Evolutionary conservation across 2,888 invertebrate species (phyloP), one percentile per base, ranked within the genome.

Genomic region (Epiblema foenella): DNA sequence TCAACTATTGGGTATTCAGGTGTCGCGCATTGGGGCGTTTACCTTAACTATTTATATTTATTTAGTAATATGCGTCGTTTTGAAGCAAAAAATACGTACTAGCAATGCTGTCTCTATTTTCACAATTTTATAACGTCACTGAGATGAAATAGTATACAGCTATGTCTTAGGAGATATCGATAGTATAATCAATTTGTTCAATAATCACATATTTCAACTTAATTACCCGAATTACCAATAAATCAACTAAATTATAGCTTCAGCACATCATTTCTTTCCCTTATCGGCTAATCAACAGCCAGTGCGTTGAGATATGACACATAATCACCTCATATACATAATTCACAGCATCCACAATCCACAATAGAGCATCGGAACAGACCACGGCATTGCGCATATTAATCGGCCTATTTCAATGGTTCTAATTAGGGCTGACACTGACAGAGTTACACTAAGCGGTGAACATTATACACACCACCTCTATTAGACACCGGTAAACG

Each of bases 351-450:
- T 80, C 85, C 86, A 88, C 87, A 89, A 24, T 24, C n/a, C n/a
- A n/a, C n/a, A 24, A 88, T 86, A 80, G 87, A 86, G 83, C 89
- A 87, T 86, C 87, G 85, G 82, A 80, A 86, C 85, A 88, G 84
- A 86, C 85, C 82, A 78, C 78, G 78, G 81, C 85, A 87, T 83
- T 86, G 85, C 88, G 90, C 89, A 89, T 91, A 92, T 90, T 91
- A 91, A 92, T 92, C 91, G 91, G 87, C 86, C 87, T 84, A 89
- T 89, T 88, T 89, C 88, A 92, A 92, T 91, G 85, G 90, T 85
- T 85, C 87, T 92, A 92, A 92, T 92, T 91, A 91, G 85, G 78
- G 78, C 89, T 90, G 91, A 90, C 90, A 89, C 86, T 89, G 88
- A 89, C 90, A 88, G 89, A 87, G 88, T 89, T 86, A 89, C 88